Percentiles rank a stretch among this genome's conserved stretches.
phyloP scores from a whole-genome alignment of 2,113 vertebrate species.

The Nipponia nippon region DNA sequence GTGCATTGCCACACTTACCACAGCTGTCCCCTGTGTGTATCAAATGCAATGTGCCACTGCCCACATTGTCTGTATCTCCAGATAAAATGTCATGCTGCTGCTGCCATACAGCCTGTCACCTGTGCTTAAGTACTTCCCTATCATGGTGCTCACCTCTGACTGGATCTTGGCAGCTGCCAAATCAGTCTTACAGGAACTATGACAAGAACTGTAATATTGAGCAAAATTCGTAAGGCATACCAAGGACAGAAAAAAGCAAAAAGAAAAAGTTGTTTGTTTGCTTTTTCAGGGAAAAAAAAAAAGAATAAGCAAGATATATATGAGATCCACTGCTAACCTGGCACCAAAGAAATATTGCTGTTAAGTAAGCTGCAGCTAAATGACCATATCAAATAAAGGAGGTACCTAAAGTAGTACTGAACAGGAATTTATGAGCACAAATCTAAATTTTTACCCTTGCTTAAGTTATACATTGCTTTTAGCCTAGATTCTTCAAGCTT shows the following conservation, averaged over 20 bases:
- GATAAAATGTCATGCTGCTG: conserved; percentile 29
- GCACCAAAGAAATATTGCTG: neutral
- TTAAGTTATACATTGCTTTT: neutral
- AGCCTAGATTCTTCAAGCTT: neutral
- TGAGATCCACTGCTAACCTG: neutral
- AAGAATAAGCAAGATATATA: neutral
- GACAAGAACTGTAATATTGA: conserved; percentile 1
- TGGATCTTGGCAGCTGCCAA: conserved; percentile 58
- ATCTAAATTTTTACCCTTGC: neutral
- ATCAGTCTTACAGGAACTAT: conserved; percentile 17
- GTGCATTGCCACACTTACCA: neutral
- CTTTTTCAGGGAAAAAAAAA: neutral
- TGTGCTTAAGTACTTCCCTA: conserved; percentile 34
- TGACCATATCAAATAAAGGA: neutral
- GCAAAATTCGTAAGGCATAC: conserved; percentile 35
- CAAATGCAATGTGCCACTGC: conserved; percentile 35
- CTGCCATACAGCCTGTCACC: conserved; percentile 39
- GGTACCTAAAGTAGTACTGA: neutral
- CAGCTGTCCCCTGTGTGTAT: neutral
- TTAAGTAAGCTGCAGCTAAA: neutral
- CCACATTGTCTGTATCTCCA: neutral
- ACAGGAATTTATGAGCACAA: neutral
- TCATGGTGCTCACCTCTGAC: conserved; percentile 47
- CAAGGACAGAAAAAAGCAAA: neutral
- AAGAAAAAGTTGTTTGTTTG: neutral